Base-by-base conservation (phyloP, 35 echinoderm and acorn worm species). In the Apostichopus parvimensis region DNA sequence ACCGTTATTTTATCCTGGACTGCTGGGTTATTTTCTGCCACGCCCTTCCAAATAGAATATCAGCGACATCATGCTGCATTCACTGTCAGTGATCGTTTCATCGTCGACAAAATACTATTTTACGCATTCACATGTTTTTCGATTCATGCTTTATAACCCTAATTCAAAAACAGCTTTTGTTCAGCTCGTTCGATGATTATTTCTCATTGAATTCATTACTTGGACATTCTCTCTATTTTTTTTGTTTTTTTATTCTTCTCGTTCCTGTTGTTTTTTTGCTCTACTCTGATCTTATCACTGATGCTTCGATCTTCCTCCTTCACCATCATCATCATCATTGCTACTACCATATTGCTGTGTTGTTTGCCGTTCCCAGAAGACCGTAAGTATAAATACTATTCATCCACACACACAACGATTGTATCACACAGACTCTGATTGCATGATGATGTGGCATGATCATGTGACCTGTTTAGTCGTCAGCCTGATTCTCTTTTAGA, bases 291-390 rank as follows among this genome's bases (percentile, higher is more conserved):
- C 45, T 68, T 56, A 82, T 82, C 79, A 82, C 24, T n/a, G 79
- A 82, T 15, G 79, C 54, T 53, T 55, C 52, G 11, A 68, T 82
- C 54, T 53, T 53, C 79, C 55, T 18, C 10, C 77, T n/a, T 22
- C 79, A 82, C 54, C 79, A 82, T 9, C 79, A 82, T 82, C 79
- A 82, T 82, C 79, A 34, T 55, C 79, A 82, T 54, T 54, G 24
- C 24, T 54, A 55, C 52, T 53, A 54, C 17, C 55, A 17, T 54
- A 54, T 56, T 82, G 79, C 79, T 82, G 79, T 82, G 79, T 82
- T 17, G 52, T 82, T 45, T 82, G 79, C 79, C 79, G 17, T 54
- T 13, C n/a, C 53, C 79, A 82, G 79, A 45, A 56, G 52, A 54
- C 79, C 55, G 79, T 82, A 82, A 82, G 79, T 82, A 82, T 82